These are phyloP conservation scores for Carapus acus DNA, from an alignment of 2,797 vertebrate genomes.

Conservation along the genomic window DNA sequence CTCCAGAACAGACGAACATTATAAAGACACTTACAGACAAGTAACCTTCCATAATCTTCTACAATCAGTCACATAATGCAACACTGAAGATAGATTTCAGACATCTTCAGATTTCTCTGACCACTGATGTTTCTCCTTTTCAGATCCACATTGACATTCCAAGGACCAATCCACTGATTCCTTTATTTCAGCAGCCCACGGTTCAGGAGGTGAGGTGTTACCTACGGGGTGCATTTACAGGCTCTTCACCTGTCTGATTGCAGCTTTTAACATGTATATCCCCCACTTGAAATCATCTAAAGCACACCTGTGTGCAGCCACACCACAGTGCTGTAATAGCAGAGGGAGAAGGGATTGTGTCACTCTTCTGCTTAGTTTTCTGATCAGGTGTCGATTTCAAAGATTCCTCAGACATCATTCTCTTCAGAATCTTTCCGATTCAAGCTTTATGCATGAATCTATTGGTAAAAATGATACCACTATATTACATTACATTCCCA, in stretches of 20 bases:
- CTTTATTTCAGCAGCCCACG: slow-evolving; percentile 92
- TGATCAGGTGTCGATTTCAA: too few relatives aligned
- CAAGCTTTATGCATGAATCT: too few relatives aligned
- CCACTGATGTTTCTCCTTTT: slow-evolving; percentile 43
- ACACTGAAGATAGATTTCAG: background rate
- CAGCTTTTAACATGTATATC: too few relatives aligned
- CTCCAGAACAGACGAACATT: slow-evolving; percentile 93
- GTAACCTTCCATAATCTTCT: slow-evolving; percentile 57
- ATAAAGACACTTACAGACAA: slow-evolving; percentile 97
- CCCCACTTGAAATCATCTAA: too few relatives aligned
- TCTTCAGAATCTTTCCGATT: too few relatives aligned
- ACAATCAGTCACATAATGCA: background rate
- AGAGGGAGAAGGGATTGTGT: too few relatives aligned
- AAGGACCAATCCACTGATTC: slow-evolving; percentile 96
- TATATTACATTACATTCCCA: too few relatives aligned
- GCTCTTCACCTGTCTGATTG: background rate
- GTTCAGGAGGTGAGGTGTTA: slow-evolving; percentile 89
- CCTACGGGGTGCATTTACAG: background rate
- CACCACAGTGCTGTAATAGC: too few relatives aligned
- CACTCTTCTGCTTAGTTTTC: too few relatives aligned
- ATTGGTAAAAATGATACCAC: too few relatives aligned
- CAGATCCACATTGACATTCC: slow-evolving; percentile 99
- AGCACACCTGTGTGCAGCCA: too few relatives aligned
- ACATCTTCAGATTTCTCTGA: background rate
- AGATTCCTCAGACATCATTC: too few relatives aligned